phyloP scores from a whole-genome alignment of 1,140 invertebrate species.

The Amphibalanus amphitrite region DNA sequence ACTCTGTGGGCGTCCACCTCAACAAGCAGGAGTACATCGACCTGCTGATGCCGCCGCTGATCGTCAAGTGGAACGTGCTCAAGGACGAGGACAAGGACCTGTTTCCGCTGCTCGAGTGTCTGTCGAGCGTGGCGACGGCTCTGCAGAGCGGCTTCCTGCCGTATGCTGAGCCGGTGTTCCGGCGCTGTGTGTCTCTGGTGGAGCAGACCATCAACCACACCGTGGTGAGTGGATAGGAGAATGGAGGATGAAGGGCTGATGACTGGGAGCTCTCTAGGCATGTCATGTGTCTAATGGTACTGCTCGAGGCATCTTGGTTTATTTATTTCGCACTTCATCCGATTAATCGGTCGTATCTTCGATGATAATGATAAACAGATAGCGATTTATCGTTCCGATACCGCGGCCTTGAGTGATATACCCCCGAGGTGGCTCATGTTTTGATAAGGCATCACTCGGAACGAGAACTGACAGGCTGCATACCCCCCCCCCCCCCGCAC shows the following conservation, averaged over 20 bases:
- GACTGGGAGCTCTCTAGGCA: no score
- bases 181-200: constrained; percentile 85
- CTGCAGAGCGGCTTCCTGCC: constrained; percentile 91
- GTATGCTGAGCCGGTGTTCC: constrained; percentile 95
- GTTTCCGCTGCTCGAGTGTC: constrained; percentile 90
- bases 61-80: constrained; percentile 94
- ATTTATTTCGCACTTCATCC: no score
- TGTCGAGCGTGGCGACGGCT: constrained; percentile 94
- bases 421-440: no score
- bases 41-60: constrained; percentile 92
- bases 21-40: constrained; percentile 94
- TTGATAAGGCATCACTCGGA: no score
- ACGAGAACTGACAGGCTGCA: no score
- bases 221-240: constrained; percentile 40
- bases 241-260: constrained; percentile 27
- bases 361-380: no score
- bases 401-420: no score
- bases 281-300: no score
- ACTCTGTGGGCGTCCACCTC: constrained; percentile 81
- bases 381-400: no score
- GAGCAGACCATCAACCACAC: constrained; percentile 93
- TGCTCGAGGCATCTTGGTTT: no score
- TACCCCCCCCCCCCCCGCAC: no score
- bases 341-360: no score
- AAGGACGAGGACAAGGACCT: constrained; percentile 98